Conservation (phyloP, 1,140 invertebrate genomes). For the Planococcus citri region DNA sequence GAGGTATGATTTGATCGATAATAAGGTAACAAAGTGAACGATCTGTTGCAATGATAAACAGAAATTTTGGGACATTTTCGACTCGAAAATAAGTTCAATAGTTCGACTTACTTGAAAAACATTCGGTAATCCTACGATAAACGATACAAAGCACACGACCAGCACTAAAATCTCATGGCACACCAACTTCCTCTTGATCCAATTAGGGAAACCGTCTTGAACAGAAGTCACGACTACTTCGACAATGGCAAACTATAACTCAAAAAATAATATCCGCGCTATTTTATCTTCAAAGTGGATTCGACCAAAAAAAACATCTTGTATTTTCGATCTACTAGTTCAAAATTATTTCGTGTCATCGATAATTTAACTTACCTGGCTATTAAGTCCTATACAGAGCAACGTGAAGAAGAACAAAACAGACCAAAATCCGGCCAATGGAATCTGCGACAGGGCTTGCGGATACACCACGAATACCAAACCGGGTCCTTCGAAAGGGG, state of each 20-base stretch:
- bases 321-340: not conserved
- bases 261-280: constrained; percentile 21
- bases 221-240: constrained; percentile 86
- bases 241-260: constrained; percentile 68
- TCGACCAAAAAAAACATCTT: constrained; percentile 10
- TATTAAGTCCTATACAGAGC: constrained; percentile 76
- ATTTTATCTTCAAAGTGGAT: constrained; percentile 1
- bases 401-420: constrained; percentile 84
- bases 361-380: constrained; percentile 50
- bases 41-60: too few species aligned
- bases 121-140: constrained; percentile 70
- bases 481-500: constrained; percentile 61
- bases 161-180: constrained; percentile 78
- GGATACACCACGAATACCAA: constrained; percentile 82
- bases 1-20: too few species aligned
- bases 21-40: too few species aligned
- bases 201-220: constrained; percentile 75
- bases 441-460: constrained; percentile 79
- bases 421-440: constrained; percentile 69
- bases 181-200: constrained; percentile 64
- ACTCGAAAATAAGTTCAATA: too few species aligned
- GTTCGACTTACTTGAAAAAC: constrained; percentile 51
- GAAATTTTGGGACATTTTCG: too few species aligned
- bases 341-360: constrained; percentile 26
- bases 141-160: constrained; percentile 67